A percentile compares a stretch with the other conserved stretches of the same genome.
phyloP scores from a whole-genome alignment of 1,140 invertebrate species.

The Hycleus cichorii region DNA sequence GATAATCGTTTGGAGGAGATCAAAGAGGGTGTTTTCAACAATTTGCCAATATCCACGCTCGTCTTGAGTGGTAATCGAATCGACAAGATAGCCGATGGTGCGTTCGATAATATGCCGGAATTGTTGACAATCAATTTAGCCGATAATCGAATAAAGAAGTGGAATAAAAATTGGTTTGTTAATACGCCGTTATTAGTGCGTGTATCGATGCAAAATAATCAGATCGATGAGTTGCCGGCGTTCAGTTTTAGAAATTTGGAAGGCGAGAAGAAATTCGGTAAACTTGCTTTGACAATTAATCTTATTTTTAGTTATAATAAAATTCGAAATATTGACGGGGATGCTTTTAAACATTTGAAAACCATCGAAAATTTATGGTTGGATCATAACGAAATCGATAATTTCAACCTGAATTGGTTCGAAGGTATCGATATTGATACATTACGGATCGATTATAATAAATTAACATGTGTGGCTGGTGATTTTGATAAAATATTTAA shows the following conservation, averaged over 20 bases:
- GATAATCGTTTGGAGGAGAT: background rate
- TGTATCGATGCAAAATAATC: constrained; percentile 6
- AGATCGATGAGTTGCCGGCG: background rate
- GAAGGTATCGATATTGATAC: background rate
- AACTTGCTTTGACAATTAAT: background rate
- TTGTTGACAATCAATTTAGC: constrained; percentile 3
- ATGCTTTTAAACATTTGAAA: constrained; percentile 2
- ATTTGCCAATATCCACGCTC: background rate
- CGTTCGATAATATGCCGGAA: constrained; percentile 9
- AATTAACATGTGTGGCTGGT: background rate
- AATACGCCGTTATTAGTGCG: constrained; percentile 2
- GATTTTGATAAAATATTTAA: constrained; percentile 3
- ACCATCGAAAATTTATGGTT: constrained; percentile 10
- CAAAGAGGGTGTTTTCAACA: constrained; percentile 2
- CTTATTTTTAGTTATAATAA: constrained; percentile 2
- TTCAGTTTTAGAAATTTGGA: background rate
- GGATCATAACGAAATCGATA: background rate
- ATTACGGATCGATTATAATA: constrained; percentile 7
- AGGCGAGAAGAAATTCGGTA: constrained; percentile 4
- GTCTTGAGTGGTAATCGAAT: constrained; percentile 6
- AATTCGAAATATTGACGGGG: background rate
- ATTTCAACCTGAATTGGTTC: constrained; percentile 1
- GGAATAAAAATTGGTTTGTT: constrained; percentile 6
- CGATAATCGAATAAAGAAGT: constrained; percentile 1
- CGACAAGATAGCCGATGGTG: background rate